Conservation (phyloP, 2,888 invertebrate species). For the Diarsia rubi region DNA sequence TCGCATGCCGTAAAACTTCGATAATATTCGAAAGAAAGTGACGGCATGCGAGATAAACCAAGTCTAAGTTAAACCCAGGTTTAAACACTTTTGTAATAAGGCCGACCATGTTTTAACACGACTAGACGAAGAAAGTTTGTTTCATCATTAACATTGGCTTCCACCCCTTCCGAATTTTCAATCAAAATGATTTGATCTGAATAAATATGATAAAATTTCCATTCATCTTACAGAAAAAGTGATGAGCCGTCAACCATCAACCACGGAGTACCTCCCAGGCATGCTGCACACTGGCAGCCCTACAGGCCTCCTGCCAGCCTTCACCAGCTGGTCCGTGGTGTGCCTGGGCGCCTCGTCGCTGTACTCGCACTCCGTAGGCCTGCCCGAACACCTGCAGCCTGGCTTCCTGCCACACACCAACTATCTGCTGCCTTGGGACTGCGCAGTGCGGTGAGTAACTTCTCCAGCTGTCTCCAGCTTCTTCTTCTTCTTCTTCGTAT, state of each 20-base stretch:
- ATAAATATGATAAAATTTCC: background rate
- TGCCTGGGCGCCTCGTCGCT: slow-evolving; percentile 97
- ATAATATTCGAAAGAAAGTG: too few relatives aligned
- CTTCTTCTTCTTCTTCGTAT: too few relatives aligned
- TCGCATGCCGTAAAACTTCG: too few relatives aligned
- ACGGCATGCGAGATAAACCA: too few relatives aligned
- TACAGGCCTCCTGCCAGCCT: slow-evolving; percentile 94
- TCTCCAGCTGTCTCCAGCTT: background rate
- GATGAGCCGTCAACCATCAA: slow-evolving; percentile 93
- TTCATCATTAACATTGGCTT: background rate
- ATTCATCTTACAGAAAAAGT: slow-evolving; percentile 86
- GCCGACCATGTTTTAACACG: background rate
- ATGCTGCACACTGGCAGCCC: slow-evolving; percentile 96
- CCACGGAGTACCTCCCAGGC: slow-evolving; percentile 97
- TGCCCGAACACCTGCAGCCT: slow-evolving; percentile 96
- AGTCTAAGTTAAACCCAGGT: too few relatives aligned
- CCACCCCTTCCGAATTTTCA: background rate
- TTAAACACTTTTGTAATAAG: too few relatives aligned
- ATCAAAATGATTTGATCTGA: background rate
- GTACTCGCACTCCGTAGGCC: slow-evolving; percentile 96
- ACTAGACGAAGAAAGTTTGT: background rate
- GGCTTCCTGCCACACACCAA: slow-evolving; percentile 97
- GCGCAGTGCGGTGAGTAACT: slow-evolving; percentile 79
- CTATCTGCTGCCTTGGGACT: slow-evolving; percentile 98
- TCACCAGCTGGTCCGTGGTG: slow-evolving; percentile 97